Percentiles rank a stretch among this genome's conserved stretches.
These are phyloP conservation scores for Meteorus sp. DNA, from an alignment of 1,140 invertebrate species.

Conservation along the genomic window DNA sequence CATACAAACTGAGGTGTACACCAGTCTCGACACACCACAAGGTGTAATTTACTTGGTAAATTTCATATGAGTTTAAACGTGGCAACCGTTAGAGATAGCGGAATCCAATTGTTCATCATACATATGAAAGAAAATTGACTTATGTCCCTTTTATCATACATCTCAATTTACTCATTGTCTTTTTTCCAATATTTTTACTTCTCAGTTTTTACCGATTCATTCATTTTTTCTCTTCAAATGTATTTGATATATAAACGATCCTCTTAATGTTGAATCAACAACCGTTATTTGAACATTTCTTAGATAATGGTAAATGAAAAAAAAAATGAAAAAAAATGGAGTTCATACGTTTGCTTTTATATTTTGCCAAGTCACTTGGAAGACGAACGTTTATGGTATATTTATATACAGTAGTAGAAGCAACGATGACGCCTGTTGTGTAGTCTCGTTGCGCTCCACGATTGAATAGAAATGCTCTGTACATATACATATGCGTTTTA, in stretches of 20 bases:
- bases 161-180: neutral
- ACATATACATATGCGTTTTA: neutral
- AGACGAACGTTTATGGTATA: too few relatives aligned
- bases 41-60: neutral
- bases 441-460: neutral
- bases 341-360: too few relatives aligned
- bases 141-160: neutral
- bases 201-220: too few relatives aligned
- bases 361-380: neutral
- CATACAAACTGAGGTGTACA: neutral
- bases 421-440: neutral
- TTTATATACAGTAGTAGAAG: neutral
- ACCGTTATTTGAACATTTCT: too few relatives aligned
- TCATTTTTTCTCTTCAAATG: too few relatives aligned
- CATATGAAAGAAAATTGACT: too few relatives aligned
- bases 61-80: constrained; percentile 3
- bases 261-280: too few relatives aligned
- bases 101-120: neutral
- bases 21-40: neutral
- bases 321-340: too few relatives aligned
- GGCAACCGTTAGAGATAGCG: constrained; percentile 3
- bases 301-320: too few relatives aligned
- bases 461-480: neutral
- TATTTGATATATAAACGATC: too few relatives aligned
- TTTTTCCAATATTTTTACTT: too few relatives aligned